Conservation (phyloP, 1,140 invertebrate genomes). For the Thaumatotibia leucotreta region DNA sequence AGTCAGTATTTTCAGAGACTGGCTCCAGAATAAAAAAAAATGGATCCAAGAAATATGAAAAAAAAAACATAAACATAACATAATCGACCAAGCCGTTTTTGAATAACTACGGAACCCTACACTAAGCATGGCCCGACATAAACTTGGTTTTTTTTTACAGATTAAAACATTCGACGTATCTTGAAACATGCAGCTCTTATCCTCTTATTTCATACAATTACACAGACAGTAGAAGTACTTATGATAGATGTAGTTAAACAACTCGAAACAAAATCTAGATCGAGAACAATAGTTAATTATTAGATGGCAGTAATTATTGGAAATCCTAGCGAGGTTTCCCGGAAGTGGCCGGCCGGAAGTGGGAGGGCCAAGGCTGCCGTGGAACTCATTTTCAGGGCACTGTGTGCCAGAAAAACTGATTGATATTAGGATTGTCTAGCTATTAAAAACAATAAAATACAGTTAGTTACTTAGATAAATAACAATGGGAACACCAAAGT, state of each 20-base stretch:
- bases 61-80: no score
- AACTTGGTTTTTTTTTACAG: no score
- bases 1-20: no score
- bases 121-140: no score
- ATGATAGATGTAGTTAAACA: background rate
- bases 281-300: constrained; percentile 12
- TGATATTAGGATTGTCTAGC: background rate
- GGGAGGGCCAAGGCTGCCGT: background rate
- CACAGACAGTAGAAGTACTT: background rate
- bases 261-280: background rate
- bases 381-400: background rate
- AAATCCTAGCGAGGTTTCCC: constrained; percentile 19
- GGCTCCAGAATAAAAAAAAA: no score
- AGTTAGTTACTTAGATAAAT: no score
- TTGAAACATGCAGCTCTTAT: no score
- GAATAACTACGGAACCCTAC: no score
- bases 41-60: no score
- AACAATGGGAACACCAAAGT: no score
- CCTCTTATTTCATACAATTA: background rate
- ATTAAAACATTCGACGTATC: no score
- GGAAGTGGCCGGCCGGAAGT: constrained; percentile 19
- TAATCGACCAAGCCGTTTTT: no score
- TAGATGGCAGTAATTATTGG: constrained; percentile 37
- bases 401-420: background rate
- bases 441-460: background rate